These are phyloP conservation scores for Xerus rutilus DNA, from an alignment of 2,797 vertebrate species.

Conservation along the genomic window DNA sequence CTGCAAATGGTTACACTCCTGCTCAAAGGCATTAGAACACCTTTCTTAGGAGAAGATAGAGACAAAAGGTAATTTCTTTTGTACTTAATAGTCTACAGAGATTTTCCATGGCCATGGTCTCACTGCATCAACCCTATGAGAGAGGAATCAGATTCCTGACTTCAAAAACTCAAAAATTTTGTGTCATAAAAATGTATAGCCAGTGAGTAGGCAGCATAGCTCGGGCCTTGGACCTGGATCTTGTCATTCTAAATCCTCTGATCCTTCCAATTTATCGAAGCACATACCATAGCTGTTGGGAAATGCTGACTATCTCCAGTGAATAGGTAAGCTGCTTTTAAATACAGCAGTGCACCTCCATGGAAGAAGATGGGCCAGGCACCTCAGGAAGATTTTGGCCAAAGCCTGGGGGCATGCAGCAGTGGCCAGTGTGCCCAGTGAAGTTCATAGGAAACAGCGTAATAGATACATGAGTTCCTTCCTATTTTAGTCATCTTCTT, in stretches of 20 bases:
- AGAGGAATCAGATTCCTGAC: neutral
- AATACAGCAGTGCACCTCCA: too few species aligned
- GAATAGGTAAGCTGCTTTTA: neutral
- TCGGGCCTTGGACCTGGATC: neutral
- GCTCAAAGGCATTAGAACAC: rapidly evolving
- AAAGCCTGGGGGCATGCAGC: neutral
- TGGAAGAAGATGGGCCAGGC: neutral
- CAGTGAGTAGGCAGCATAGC: neutral
- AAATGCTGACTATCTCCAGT: rapidly evolving
- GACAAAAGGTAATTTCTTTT: neutral
- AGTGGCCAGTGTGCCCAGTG: too few species aligned
- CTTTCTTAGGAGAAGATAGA: neutral
- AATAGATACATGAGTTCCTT: neutral
- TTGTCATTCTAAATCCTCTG: neutral
- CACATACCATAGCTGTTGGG: rapidly evolving
- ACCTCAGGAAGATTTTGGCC: neutral
- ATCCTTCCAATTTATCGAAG: rapidly evolving
- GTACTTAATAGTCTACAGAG: neutral
- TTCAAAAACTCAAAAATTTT: neutral
- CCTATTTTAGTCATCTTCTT: neutral
- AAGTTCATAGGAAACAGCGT: neutral
- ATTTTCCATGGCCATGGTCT: neutral
- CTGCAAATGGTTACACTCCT: neutral
- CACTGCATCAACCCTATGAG: neutral
- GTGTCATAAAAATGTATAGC: neutral